Conservation (phyloP, 92 coral and sea anemone genomes). For the Muricea muricata region DNA sequence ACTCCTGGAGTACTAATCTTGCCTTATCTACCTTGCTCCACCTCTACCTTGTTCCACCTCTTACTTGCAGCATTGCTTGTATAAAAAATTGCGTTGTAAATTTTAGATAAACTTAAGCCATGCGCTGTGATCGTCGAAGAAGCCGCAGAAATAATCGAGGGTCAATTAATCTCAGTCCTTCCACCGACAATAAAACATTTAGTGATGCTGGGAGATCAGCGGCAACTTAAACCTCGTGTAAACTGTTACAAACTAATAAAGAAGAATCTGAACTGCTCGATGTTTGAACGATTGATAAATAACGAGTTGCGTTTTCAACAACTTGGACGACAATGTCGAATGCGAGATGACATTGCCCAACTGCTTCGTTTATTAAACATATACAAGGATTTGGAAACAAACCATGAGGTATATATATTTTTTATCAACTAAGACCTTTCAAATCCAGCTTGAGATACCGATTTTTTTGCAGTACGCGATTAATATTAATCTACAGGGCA, state of each 20-base stretch:
- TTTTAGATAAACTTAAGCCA: conserved; percentile 74
- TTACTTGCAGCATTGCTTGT: no score
- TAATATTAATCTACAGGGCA: background rate
- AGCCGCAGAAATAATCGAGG: conserved; percentile 93
- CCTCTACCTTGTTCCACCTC: no score
- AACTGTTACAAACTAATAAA: conserved; percentile 58
- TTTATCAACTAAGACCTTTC: no score
- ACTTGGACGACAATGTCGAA: conserved; percentile 80
- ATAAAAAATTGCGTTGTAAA: background rate
- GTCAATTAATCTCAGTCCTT: conserved; percentile 85
- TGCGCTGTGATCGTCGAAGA: conserved; percentile 93
- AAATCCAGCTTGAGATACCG: no score
- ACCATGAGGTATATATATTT: conserved; percentile 78
- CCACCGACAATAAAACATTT: conserved; percentile 86
- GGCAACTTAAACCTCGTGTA: conserved; percentile 79
- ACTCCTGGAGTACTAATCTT: no score
- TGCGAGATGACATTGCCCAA: conserved; percentile 82
- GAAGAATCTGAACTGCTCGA: conserved; percentile 74
- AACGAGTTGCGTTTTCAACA: conserved; percentile 59
- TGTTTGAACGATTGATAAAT: conserved; percentile 84
- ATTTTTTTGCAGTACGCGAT: no score
- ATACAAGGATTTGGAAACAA: conserved; percentile 66
- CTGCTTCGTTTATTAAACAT: conserved; percentile 67
- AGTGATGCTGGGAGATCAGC: conserved; percentile 94
- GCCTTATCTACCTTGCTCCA: no score